Percentiles rank a stretch among this genome's conserved stretches.
Conservation (phyloP, 2,888 invertebrate species). For the Podabrus alpinus region DNA sequence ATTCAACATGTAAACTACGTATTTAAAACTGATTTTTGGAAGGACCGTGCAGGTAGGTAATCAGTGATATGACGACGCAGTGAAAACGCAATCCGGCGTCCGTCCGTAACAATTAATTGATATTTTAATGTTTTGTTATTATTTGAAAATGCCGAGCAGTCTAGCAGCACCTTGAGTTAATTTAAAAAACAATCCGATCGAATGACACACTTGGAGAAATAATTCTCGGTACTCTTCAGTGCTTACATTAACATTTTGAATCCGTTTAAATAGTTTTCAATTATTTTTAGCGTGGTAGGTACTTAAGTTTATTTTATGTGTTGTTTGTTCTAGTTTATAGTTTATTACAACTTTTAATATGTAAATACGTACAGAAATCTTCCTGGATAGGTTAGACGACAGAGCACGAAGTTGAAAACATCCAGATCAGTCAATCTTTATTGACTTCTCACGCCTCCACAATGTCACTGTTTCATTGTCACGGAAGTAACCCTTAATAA, state of each 20-base stretch:
- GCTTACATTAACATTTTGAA: neutral
- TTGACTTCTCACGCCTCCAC: conserved; percentile 30
- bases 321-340: conserved; percentile 14
- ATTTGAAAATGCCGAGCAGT: too few relatives aligned
- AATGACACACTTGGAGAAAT: neutral
- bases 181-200: neutral
- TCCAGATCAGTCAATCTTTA: conserved; percentile 33
- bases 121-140: too few relatives aligned
- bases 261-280: neutral
- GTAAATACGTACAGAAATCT: conserved; percentile 21
- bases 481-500: conserved; percentile 26
- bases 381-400: conserved; percentile 20
- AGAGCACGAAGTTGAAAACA: conserved; percentile 19
- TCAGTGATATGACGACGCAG: too few relatives aligned
- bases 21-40: neutral
- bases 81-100: neutral
- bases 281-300: neutral
- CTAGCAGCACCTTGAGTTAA: too few relatives aligned
- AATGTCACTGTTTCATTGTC: conserved; percentile 26
- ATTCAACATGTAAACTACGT: too few relatives aligned
- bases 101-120: neutral
- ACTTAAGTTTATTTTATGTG: neutral
- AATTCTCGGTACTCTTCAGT: neutral
- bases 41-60: too few relatives aligned
- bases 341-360: conserved; percentile 25